Evolutionary conservation across 2,113 vertebrate species (phyloP).

Genomic region (Mesembrinibis cayennensis): DNA sequence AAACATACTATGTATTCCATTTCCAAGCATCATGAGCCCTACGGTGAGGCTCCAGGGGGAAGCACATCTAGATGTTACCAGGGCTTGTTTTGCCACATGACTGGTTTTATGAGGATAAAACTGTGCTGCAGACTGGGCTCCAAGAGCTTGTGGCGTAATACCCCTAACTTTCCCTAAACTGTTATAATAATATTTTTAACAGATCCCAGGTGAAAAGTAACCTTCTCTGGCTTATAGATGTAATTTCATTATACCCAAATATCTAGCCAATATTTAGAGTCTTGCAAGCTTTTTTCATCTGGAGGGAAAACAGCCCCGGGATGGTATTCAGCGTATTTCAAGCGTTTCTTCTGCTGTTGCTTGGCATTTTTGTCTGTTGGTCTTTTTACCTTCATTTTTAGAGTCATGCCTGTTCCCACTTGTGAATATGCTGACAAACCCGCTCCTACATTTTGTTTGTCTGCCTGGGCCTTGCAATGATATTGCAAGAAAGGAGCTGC

Average conservation of each 20-base stretch:
- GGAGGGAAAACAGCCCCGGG: not conserved
- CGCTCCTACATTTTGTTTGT: accelerated
- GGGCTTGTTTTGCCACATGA: not conserved
- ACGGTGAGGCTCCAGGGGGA: not conserved
- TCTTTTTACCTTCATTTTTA: not conserved
- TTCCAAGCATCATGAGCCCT: not conserved
- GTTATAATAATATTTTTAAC: not conserved
- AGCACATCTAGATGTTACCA: not conserved
- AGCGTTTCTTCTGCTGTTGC: not conserved
- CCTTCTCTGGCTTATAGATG: not conserved
- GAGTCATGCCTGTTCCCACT: not conserved
- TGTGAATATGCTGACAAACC: not conserved
- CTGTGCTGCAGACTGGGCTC: not conserved
- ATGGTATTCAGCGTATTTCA: not conserved
- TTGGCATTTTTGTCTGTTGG: not conserved
- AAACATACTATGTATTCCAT: not conserved
- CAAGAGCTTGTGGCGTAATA: not conserved
- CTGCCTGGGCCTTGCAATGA: not conserved
- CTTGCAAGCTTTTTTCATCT: not conserved
- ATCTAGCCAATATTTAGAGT: not conserved
- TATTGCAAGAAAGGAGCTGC: not conserved
- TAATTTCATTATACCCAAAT: not conserved
- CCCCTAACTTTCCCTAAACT: not conserved
- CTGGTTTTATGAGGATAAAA: not conserved
- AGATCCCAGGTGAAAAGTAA: not conserved